Evolutionary conservation across 2,888 invertebrate genomes (phyloP), one percentile per base, ranked within the genome.

Genomic region (Hyppa rectilinea): DNA sequence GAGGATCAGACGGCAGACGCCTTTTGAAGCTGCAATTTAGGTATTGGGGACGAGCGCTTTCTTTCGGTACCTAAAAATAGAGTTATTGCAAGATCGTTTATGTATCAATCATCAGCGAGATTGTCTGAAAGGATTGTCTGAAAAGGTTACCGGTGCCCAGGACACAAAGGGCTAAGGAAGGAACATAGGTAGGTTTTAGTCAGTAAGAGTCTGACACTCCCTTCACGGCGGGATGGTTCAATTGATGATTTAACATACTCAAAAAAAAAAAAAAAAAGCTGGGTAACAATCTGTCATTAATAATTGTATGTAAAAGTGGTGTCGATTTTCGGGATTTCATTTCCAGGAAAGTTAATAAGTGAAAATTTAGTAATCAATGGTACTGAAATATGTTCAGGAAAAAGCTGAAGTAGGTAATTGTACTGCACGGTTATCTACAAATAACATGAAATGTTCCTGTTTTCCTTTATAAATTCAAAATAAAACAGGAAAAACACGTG

Each of bases 1-100:
- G 92, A 92, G 93, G 93, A 93, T 94, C 93, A 94, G 86, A 86
- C 87, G 87, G 93, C 92, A 94, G 88, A 86, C 88, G 87, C 85
- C 70, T 85, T 80, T 75, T 78, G 82, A 66, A 71, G 81, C 72
- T 77, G 75, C 59, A 67, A 36, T 65, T 78, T 80, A 56, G 71
- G 58, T 60, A 47, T 63, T 69, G 26, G 58, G 31, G 45, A 64
- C 29, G 23, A 31, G 49, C 29, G 9, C 43, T 38, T 40, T 49
- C 50, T 53, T 43, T 47, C 17, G 20, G 50, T 56, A 20, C 47
- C 14, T 52, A n/a, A 14, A 72, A 60, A 55, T 29, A 49, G 20
- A 47, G 10, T 3, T n/a, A 26, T 31, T 34, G 29, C 20, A 40
- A 4, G 5, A 59, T 49, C 49, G n/a, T 10, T 0, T 34, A 4